Percentiles rank a stretch among this genome's conserved stretches.
Conservation (phyloP, 2,113 vertebrate genomes). For the Takifugu bimaculatus region DNA sequence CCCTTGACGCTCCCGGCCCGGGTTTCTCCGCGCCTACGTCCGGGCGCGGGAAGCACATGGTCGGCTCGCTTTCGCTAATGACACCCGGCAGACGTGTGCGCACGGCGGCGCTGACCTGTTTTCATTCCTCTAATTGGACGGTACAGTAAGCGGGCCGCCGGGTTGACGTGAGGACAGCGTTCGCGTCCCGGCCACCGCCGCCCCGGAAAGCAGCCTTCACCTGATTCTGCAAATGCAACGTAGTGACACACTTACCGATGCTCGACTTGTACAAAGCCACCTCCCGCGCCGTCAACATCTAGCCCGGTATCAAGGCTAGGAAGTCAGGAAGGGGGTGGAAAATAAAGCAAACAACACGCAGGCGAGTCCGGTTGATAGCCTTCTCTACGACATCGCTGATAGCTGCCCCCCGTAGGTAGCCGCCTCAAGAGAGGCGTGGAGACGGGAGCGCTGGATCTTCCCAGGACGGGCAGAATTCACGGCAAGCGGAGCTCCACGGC, state of each 20-base stretch:
- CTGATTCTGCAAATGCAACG: not conserved
- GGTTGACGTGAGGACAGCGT: slow-evolving; percentile 65
- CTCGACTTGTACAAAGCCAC: not conserved
- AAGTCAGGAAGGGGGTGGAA: not conserved
- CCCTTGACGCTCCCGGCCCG: slow-evolving; percentile 1
- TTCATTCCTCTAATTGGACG: not conserved
- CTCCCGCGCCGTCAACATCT: slow-evolving; percentile 10
- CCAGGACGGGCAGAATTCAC: slow-evolving; percentile 40
- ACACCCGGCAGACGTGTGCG: not conserved
- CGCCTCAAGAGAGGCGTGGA: slow-evolving; percentile 14
- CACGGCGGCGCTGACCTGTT: not conserved
- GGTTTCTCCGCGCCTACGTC: rapidly evolving
- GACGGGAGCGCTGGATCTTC: slow-evolving; percentile 24
- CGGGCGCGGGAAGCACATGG: slow-evolving; percentile 4
- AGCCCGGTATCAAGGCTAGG: slow-evolving; percentile 6
- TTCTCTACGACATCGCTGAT: slow-evolving; percentile 3
- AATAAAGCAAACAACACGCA: not conserved
- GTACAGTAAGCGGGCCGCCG: slow-evolving; percentile 19
- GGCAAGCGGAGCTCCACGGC: slow-evolving; percentile 33
- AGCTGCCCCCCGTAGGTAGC: slow-evolving; percentile 10
- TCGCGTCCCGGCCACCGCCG: slow-evolving; percentile 42
- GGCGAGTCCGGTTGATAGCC: slow-evolving; percentile 10
- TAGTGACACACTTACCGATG: slow-evolving; percentile 16
- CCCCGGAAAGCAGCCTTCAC: not conserved
- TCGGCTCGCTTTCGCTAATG: not conserved